Evolutionary conservation across 1,140 invertebrate species (phyloP).

Genomic region (Euwallacea similis): DNA sequence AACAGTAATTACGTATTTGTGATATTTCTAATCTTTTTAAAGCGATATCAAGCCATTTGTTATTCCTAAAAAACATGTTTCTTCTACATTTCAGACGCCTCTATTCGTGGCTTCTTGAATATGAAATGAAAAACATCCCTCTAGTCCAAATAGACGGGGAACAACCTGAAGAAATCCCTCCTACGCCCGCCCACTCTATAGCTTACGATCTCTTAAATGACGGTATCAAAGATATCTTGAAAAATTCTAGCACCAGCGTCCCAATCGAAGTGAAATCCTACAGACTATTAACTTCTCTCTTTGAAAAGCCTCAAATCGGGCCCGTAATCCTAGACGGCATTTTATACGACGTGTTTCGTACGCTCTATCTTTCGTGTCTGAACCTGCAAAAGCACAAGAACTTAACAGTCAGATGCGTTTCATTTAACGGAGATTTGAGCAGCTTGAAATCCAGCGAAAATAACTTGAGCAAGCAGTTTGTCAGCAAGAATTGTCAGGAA

Average conservation of each 20-base stretch:
- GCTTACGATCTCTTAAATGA: conserved; percentile 69
- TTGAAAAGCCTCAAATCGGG: conserved; percentile 90
- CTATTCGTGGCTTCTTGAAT: conserved; percentile 81
- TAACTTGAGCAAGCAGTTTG: conserved; percentile 47
- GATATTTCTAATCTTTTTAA: too few species aligned
- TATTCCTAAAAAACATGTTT: not conserved
- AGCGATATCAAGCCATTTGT: too few species aligned
- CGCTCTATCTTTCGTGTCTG: conserved; percentile 54
- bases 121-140: conserved; percentile 66
- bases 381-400: conserved; percentile 50
- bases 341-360: conserved; percentile 81
- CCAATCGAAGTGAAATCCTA: conserved; percentile 78
- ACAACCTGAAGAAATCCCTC: conserved; percentile 51
- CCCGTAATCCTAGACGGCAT: conserved; percentile 83
- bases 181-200: conserved; percentile 50
- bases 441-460: conserved; percentile 50
- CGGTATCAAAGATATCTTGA: conserved; percentile 65
- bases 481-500: conserved; percentile 56
- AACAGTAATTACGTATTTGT: too few species aligned
- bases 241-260: conserved; percentile 60
- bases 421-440: conserved; percentile 51
- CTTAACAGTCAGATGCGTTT: conserved; percentile 47
- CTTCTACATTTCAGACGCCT: conserved; percentile 61
- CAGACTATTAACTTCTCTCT: conserved; percentile 79
- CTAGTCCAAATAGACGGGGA: conserved; percentile 49